Conservation (phyloP, 2,888 invertebrate genomes). For the Sinohyriopsis cumingii region DNA sequence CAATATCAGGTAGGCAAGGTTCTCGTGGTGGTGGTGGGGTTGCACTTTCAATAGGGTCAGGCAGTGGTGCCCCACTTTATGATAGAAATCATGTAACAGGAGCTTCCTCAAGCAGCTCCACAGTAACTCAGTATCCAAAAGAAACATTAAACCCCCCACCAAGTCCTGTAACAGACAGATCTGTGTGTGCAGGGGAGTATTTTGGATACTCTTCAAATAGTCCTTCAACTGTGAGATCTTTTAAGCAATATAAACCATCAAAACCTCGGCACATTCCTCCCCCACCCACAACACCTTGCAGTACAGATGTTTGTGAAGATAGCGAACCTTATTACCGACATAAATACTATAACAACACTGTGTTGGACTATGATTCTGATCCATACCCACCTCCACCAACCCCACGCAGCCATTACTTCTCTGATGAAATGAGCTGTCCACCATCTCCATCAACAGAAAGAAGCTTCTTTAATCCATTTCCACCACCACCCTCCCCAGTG, state of each 20-base stretch:
- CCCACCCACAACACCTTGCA: slow-evolving; percentile 91
- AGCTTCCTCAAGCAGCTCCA: slow-evolving; percentile 79
- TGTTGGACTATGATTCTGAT: slow-evolving; percentile 76
- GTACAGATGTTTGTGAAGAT: slow-evolving; percentile 91
- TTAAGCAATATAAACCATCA: slow-evolving; percentile 78
- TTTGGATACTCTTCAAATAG: slow-evolving; percentile 63
- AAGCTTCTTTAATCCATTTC: slow-evolving; percentile 85
- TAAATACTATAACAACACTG: slow-evolving; percentile 49
- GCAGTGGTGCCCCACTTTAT: slow-evolving; percentile 60
- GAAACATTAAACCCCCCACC: slow-evolving; percentile 93
- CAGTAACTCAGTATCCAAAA: slow-evolving; percentile 77
- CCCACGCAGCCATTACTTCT: slow-evolving; percentile 83
- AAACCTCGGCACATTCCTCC: slow-evolving; percentile 78
- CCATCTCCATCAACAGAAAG: slow-evolving; percentile 79
- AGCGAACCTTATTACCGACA: slow-evolving; percentile 69
- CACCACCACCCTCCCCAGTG: slow-evolving; percentile 88
- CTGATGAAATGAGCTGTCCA: slow-evolving; percentile 75
- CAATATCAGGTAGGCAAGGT: too few species aligned
- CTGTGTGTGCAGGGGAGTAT: slow-evolving; percentile 64
- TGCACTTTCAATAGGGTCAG: slow-evolving; percentile 57
- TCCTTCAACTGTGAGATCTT: slow-evolving; percentile 73
- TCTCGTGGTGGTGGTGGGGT: too few species aligned
- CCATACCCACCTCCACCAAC: slow-evolving; percentile 85
- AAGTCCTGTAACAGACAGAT: slow-evolving; percentile 81
- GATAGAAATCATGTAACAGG: slow-evolving; percentile 82